Evolutionary conservation across 2,797 vertebrate species (phyloP), one percentile per base, ranked within the genome.

Genomic region (Hozukius guyotensis): DNA sequence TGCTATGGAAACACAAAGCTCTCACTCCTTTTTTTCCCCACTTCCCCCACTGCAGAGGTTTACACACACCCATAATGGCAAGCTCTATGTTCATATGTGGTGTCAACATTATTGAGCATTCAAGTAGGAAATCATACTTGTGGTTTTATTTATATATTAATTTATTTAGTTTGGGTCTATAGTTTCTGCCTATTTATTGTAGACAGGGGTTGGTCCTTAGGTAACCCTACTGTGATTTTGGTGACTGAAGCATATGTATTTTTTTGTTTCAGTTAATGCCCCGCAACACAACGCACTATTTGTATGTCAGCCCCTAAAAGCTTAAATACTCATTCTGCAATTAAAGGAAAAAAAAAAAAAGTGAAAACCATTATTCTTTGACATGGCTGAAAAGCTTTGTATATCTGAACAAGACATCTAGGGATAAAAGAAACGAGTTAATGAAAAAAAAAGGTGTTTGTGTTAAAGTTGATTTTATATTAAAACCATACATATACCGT

Each of bases 331-430:
- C 36, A 38, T 71, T 64, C 13, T 62, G 62, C 64, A 71, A 80
- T 83, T 56, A 74, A 75, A 75, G 4, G 13, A 13, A 32, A 32
- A 55, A 32, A 46, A 16, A 75, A 84, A 73, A 60, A 78, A 77
- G 55, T 74, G 8, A 71, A 88, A 84, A 55, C 10, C 76, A 73
- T 86, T 86, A 68, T 49, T 80, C 55, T 75, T 8, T 78, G 72
- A 78, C 27, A 25, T 31, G 22, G 49, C 49, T 78, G 24, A 78
- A 75, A 78, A 66, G 53, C 75, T 77, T 72, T 75, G 5, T 55
- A 22, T 72, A 60, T 59, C 75, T 69, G n/a, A 68, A 63, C 22
- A 78, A 79, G 49, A 56, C 72, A 55, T 73, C 9, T 24, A 13
- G 18, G 52, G 25, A 71, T 29, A 24, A 38, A 59, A 72, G 29